phyloP scores from a whole-genome alignment of 1,140 invertebrate species.

The Bombyx mandarina region DNA sequence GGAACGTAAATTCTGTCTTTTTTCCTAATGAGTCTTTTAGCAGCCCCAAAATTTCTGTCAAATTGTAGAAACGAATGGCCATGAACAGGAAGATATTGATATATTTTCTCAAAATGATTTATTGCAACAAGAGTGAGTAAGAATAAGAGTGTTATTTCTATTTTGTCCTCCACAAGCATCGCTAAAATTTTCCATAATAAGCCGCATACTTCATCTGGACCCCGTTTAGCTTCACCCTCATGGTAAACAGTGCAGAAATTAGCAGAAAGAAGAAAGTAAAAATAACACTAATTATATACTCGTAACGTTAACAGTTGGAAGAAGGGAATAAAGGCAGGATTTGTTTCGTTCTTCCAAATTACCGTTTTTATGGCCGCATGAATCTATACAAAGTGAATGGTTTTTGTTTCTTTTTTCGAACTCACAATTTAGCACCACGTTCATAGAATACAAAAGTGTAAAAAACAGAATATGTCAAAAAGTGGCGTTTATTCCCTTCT shows the following conservation, averaged over 20 bases:
- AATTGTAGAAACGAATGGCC: neutral
- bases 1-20: neutral
- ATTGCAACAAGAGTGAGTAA: conserved; percentile 1
- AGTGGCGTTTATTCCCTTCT: neutral
- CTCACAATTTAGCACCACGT: neutral
- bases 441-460: neutral
- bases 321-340: conserved; percentile 1
- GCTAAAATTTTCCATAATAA: neutral
- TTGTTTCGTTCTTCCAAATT: conserved; percentile 1
- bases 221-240: neutral
- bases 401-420: neutral
- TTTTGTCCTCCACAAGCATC: conserved; percentile 1
- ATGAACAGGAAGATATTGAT: conserved; percentile 1
- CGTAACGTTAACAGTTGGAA: neutral
- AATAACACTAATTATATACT: too few species aligned
- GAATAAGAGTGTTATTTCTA: conserved; percentile 3
- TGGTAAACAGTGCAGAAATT: too few species aligned
- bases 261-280: too few species aligned
- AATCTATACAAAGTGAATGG: conserved; percentile 2
- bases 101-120: conserved; percentile 2
- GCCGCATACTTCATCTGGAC: neutral
- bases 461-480: conserved; percentile 1
- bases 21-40: conserved; percentile 2
- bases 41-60: neutral
- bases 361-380: neutral